Conservation (phyloP, 2,113 vertebrate genomes). For the Taurulus bubalis region DNA sequence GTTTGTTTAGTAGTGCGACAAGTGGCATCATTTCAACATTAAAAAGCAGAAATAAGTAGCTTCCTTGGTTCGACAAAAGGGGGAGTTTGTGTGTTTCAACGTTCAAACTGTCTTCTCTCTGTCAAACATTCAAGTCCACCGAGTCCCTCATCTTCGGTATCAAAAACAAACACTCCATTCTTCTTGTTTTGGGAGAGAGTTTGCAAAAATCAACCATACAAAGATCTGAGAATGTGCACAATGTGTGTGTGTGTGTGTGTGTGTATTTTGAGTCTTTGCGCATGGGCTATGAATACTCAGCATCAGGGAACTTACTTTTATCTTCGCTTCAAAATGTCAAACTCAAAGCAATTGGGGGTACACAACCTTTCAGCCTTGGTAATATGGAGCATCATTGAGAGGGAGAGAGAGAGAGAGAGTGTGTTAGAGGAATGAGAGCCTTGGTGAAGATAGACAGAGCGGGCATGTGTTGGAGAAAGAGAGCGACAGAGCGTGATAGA, state of each 20-base stretch:
- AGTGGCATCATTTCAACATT: slow-evolving; percentile 16
- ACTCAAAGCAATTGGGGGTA: slow-evolving; percentile 42
- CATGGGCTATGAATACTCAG: slow-evolving; percentile 27
- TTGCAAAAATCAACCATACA: slow-evolving; percentile 56
- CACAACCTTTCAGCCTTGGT: slow-evolving; percentile 35
- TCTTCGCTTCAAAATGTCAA: slow-evolving; percentile 58
- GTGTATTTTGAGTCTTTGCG: slow-evolving; percentile 36
- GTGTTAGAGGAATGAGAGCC: slow-evolving; percentile 48
- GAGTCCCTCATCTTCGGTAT: slow-evolving; percentile 47
- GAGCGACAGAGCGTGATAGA: slow-evolving; percentile 59
- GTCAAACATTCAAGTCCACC: slow-evolving; percentile 56
- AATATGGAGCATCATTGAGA: slow-evolving; percentile 40
- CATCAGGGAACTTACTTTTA: slow-evolving; percentile 57
- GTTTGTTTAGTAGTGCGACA: slow-evolving; percentile 12
- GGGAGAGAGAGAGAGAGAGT: slow-evolving; percentile 14
- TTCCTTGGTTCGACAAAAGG: slow-evolving; percentile 37
- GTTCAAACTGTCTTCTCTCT: slow-evolving; percentile 41
- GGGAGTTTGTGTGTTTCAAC: background rate
- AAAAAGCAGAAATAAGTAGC: slow-evolving; percentile 42
- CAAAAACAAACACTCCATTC: slow-evolving; percentile 32
- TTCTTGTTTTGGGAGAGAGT: slow-evolving; percentile 50
- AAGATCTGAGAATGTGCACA: slow-evolving; percentile 57
- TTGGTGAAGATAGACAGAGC: slow-evolving; percentile 47
- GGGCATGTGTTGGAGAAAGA: slow-evolving; percentile 55
- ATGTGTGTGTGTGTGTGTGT: slow-evolving; percentile 38